Base-by-base conservation (phyloP, 2,888 invertebrate genomes). In the Ochlodes sylvanus region DNA sequence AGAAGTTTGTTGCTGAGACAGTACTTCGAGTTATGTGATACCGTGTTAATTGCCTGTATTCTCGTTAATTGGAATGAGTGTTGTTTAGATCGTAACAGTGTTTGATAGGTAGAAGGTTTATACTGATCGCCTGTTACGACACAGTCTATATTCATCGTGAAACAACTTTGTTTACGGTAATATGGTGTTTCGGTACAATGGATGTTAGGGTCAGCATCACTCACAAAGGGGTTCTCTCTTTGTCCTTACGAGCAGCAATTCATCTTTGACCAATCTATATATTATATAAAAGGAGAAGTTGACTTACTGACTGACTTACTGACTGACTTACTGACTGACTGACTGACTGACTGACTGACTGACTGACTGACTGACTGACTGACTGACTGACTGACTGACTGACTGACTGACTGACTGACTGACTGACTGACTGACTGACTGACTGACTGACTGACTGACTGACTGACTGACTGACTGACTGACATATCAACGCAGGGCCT, bases 1-100 rank as follows among this genome's bases (percentile, higher is more conserved):
- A 68, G 71, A 70, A 74, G 69, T 72, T 75, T 66, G 66, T 41
- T 65, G 38, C 27, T 57, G 50, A 50, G 27, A 6, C 27, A 52
- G 38, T 21, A 58, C 21, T 21, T 52, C n/a, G 38, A 50, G 50
- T 57, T 38, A 21, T 34, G 32, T 50, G 34, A 44, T n/a, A 50
- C 50, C 38, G 57, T 57, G 44, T 57, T 38, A 65, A 65, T 65
- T 65, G 65, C 50, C 58, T 65, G 47, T 21, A 47, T 10, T 52
- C 52, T 14, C 27, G 21, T 52, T 52, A 27, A 52, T 52, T 27
- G 52, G 21, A 27, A 21, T 27, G 27, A 27, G 17, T 27, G 1
- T 52, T 52, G 21, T 52, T 52, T 12, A 52, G 52, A 52, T 52
- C 21, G 52, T 52, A 52, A 17, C 50, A 19, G 19, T 7, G 21